Evolutionary conservation across 2,888 invertebrate genomes (phyloP).

Genomic region (Cotesia congregata): DNA sequence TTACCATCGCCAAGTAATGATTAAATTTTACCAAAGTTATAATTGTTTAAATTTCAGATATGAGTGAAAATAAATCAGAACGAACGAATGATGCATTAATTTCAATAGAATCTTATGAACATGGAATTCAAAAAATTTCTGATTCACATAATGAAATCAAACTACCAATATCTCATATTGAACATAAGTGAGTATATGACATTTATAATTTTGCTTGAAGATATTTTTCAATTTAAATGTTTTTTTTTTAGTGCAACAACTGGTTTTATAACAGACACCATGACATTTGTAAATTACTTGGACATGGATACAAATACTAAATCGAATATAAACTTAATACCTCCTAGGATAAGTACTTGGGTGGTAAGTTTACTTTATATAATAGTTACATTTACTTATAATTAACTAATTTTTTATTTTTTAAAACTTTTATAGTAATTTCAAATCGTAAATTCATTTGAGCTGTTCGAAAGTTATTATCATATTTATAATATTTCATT

Average conservation of each 20-base stretch:
- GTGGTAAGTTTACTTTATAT: too few species aligned
- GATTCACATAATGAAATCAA: slow-evolving; percentile 49
- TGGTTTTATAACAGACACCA: background rate
- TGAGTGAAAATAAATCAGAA: slow-evolving; percentile 40
- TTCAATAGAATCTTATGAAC: slow-evolving; percentile 51
- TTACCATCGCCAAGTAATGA: background rate
- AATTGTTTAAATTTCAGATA: slow-evolving; percentile 42
- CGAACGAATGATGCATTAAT: slow-evolving; percentile 53
- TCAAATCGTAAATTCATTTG: too few species aligned
- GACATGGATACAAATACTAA: too few species aligned
- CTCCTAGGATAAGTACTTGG: too few species aligned
- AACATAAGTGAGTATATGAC: slow-evolving; percentile 53
- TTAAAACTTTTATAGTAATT: too few species aligned
- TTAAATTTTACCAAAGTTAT: background rate
- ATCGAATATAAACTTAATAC: too few species aligned
- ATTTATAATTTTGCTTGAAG: background rate
- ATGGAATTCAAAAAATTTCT: slow-evolving; percentile 55
- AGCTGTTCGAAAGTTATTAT: too few species aligned
- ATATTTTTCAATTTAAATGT: slow-evolving; percentile 2
- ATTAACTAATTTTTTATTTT: too few species aligned
- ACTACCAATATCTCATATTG: slow-evolving; percentile 56
- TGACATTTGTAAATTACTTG: too few species aligned
- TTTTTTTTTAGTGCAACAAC: background rate
- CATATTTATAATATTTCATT: too few species aligned
- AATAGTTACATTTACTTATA: too few species aligned